Evolutionary conservation across 2,113 vertebrate species (phyloP).

Genomic region (Oreocharis arfaki): DNA sequence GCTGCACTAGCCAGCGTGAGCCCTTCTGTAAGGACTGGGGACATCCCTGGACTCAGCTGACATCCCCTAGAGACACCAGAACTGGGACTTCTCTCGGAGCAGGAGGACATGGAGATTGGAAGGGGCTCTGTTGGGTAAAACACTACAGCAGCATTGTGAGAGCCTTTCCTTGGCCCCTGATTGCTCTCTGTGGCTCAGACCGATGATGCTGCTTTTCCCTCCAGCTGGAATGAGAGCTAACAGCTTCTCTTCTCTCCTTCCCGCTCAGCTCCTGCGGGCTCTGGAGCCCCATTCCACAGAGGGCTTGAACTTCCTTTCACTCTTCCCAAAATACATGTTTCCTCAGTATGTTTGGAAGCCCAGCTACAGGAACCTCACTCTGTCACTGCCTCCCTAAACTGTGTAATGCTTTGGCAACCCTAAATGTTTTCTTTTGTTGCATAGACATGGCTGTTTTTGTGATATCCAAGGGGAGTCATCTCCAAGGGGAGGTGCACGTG

Average conservation of each 20-base stretch:
- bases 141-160: rapidly evolving
- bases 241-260: not conserved
- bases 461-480: not conserved
- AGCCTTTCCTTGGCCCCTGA: not conserved
- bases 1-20: rapidly evolving
- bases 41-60: not conserved
- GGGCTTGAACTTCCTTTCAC: not conserved
- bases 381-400: not conserved
- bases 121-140: not conserved
- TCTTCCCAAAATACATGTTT: not conserved
- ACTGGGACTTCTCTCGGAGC: not conserved
- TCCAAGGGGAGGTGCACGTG: not conserved
- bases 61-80: not conserved
- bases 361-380: not conserved
- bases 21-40: not conserved
- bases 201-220: not conserved
- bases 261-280: not conserved
- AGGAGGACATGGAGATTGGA: not conserved
- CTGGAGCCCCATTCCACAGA: not conserved
- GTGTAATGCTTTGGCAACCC: not conserved
- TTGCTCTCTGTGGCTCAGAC: not conserved
- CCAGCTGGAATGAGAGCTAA: not conserved
- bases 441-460: not conserved
- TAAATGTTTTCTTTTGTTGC: not conserved
- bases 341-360: not conserved